Base-by-base conservation (phyloP, 2,113 vertebrate species). In the Dipodomys ordii region DNA sequence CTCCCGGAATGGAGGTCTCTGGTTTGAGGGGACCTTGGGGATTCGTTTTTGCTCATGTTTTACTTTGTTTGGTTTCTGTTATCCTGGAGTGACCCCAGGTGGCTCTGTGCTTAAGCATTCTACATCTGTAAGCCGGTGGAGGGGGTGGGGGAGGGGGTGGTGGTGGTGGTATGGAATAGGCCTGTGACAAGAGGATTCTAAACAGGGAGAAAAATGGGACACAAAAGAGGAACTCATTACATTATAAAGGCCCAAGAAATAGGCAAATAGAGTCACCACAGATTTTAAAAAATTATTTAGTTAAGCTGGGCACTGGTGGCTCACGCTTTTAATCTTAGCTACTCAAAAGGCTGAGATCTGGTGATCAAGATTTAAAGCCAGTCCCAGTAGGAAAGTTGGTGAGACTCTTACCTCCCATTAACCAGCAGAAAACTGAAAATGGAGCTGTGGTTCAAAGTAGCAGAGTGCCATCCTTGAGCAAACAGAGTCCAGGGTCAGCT, bases 1-100 rank as follows among this genome's bases (percentile, higher is more conserved):
- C 60, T 90, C 85, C 44, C 67, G 15, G 80, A 78, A 18, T n/a
- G 69, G 44, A 91, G 64, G 72, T 67, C 78, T 91, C 67, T 79
- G 49, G 67, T 81, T 64, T 82, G 15, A 72, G 73, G 77, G 25
- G 27, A 83, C 25, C 25, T 65, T 84, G 28, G 76, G 62, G 65
- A 53, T 90, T 46, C 22, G 10, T 91, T 83, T 83, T 28, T 82
- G 35, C 77, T 85, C 7, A 0, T 28, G 67, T 71, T 69, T 53
- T 78, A 10, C 53, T 72, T 91, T 62, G 15, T 27, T 77, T 96
- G 96, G 69, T 93, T 81, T 69, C 83, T 92, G 77, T 57, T 88
- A 95, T 90, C 64, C 60, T 81, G 53, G 57, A 9, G 60, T 82
- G 91, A 92, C 89, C 93, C 76, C 67, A 77, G 64, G 32, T 71